Conservation (phyloP, 92 coral and sea anemone genomes). For the Palythoa heliodiscus region DNA sequence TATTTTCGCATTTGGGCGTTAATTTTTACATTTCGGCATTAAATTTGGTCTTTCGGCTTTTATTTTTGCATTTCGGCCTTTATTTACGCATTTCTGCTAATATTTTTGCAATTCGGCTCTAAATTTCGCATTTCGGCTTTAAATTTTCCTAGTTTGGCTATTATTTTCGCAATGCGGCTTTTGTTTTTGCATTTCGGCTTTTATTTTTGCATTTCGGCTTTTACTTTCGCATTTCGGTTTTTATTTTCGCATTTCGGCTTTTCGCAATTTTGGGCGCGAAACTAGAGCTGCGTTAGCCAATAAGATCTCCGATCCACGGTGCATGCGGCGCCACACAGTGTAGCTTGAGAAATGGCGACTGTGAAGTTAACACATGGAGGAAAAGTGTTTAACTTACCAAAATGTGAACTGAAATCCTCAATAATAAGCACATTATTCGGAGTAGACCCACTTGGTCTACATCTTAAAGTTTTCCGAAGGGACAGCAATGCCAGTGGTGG, state of each 20-base stretch:
- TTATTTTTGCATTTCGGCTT: too few species aligned
- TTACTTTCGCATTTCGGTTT: too few species aligned
- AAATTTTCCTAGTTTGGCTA: background rate
- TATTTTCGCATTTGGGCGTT: too few species aligned
- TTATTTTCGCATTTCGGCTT: too few species aligned
- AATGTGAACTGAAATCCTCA: background rate
- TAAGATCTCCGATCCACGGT: background rate
- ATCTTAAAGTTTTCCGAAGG: background rate
- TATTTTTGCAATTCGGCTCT: background rate
- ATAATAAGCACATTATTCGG: conserved; percentile 7
- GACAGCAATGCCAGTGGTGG: background rate
- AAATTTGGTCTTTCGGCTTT: too few species aligned
- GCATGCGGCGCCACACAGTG: background rate
- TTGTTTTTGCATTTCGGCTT: too few species aligned
- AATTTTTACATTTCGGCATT: too few species aligned
- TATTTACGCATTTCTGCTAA: background rate
- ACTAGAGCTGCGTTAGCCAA: background rate
- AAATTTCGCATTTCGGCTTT: background rate
- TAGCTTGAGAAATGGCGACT: background rate
- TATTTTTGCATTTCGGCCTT: background rate
- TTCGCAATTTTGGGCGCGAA: background rate
- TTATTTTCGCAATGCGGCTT: background rate
- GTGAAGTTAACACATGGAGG: conserved; percentile 8
- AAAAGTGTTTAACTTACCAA: conserved; percentile 1
- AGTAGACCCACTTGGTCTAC: conserved; percentile 8